Evolutionary conservation across 2,888 invertebrate species (phyloP), one percentile per base, ranked within the genome.

Genomic region (Plebejus anna): DNA sequence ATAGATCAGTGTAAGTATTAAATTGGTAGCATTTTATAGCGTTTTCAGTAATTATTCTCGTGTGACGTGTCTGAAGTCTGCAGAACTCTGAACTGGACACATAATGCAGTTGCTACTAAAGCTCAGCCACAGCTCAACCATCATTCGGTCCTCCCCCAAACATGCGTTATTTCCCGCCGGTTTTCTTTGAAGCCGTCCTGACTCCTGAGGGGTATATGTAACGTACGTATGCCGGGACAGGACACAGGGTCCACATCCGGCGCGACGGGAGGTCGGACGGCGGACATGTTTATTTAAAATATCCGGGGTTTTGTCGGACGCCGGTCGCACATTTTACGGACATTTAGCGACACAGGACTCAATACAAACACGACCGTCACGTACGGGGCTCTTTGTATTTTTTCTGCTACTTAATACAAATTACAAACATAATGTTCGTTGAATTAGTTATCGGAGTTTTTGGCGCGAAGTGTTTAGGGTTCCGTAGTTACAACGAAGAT

Each of bases 271-370:
- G 61, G 22, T 32, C 66, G 66, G 55, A 55, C 55, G 13, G 55
- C 55, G 55, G 66, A 66, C 66, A 66, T 66, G 66, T 66, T 66
- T 66, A 66, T 66, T 66, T 66, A 32, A 66, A 66, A 66, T 66
- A 32, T 66, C 66, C 66, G 66, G 66, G 66, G 16, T 66, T 61
- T 66, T 66, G 66, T 66, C 61, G 61, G 11, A n/a, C 59, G 66
- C 28, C 28, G 61, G 9, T 28, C 22, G 28, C 28, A 61, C 16
- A 32, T 66, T 66, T 36, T 13, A 66, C 32, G 32, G 66, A 66
- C 16, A 5, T 66, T 61, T 66, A 66, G 66, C 66, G 66, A 66
- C 61, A 59, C 59, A 22, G 47, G 59, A 22, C 66, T 32, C 66
- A 32, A 66, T 66, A 32, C 66, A 28, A 66, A 66, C 32, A 66